Base-by-base conservation (phyloP, 2,888 invertebrate species). In the Apodemia hepburni region DNA sequence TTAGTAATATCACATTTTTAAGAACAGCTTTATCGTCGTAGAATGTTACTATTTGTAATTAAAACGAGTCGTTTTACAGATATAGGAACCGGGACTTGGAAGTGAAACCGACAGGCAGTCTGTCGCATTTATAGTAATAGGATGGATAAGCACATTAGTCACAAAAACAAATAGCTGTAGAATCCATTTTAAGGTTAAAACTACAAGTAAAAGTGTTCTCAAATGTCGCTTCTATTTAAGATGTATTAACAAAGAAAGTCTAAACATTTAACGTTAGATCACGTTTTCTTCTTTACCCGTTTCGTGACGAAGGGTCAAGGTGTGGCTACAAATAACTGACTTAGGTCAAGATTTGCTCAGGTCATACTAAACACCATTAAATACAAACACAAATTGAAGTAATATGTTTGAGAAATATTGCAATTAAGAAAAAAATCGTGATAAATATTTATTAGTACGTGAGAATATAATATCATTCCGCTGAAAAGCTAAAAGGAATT, bases 281-380 rank as follows among this genome's bases (percentile, higher is more conserved):
- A 68, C 79, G 78, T 82, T 84, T 22, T 82, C 81, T 9, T 58
- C 61, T 81, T 81, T 79, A 80, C 78, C 66, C 71, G 71, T 71
- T 65, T 89, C 89, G 85, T 87, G 87, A 82, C 73, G 73, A 66
- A 74, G 73, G 88, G 84, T 87, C 85, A 84, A 72, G 76, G 76
- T 78, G 79, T 73, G 66, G 61, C 73, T 72, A 74, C 76, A 75
- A 75, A 77, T 78, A 79, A 65, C 68, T 60, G 66, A 65, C 58
- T 27, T 27, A 12, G 54, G 54, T 54, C 54, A 15, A 54, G 45
- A 45, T 3, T 45, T 45, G 45, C 45, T n/a, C 45, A n/a, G 45
- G 45, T 12, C 45, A 45, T 4, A n/a, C n/a, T 15, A 6, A 45
- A 45, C n/a, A 1, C 45, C 45, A 45, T 45, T 45, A 45, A 45